Evolutionary conservation across 53 echinoderm and acorn worm genomes (phyloP), one percentile per base, ranked within the genome.

Genomic region (Actinopyga echinites): DNA sequence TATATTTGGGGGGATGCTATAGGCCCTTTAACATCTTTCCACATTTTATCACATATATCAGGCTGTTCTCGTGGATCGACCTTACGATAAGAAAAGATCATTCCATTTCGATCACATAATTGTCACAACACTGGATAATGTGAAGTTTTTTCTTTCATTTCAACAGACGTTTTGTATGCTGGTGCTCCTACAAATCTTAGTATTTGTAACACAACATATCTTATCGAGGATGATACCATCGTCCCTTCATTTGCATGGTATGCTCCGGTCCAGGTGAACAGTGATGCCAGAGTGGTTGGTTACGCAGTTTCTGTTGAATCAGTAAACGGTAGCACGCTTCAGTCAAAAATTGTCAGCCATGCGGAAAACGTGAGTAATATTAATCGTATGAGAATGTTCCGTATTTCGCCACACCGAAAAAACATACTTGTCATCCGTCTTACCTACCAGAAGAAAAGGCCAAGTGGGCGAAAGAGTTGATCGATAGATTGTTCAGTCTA

Each of bases 221-320:
- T 24, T 23, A 24, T 20, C 10, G 26, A 71, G 4, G 4, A 24
- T 17, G 19, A 20, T 22, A 21, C 25, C 25, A 6, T 35, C 8
- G 44, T 40, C 44, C 71, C 71, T 19, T 20, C 24, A 42, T 71
- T 71, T 71, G 71, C 38, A 71, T 71, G 71, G 71, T 44, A 24
- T 26, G 40, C 71, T 8, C 71, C 71, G 22, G 42, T 71, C 24
- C 71, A 71, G 42, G 42, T 71, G 10, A 71, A 71, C 34, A 20
- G 3, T 4, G 25, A 15, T 9, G 1, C 10, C 15, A 42, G 1
- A 10, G 11, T 71, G 7, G 0, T 3, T 0, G 38, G 2, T 8
- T 71, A 71, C 40, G 19, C 6, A 20, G 42, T 34, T 22, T 25
- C 21, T 22, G 44, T 71, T 40, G 6, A 19, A 21, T 17, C 11